Evolutionary conservation across 1,140 invertebrate genomes (phyloP).

Genomic region (Aphidius ervi): DNA sequence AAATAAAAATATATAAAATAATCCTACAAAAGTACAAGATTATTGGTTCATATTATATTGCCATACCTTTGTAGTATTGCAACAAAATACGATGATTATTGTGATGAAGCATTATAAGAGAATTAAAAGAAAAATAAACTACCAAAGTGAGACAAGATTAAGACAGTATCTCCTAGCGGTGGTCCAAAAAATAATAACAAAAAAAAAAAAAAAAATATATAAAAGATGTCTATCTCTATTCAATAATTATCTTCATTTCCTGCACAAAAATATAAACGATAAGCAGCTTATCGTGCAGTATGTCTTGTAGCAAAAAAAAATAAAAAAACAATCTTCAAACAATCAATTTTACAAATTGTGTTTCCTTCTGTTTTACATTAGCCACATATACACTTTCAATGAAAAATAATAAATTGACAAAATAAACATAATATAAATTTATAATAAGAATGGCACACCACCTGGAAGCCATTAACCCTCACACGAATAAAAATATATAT

Average conservation of each 20-base stretch:
- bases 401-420: neutral
- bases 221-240: constrained; percentile 3
- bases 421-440: neutral
- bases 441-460: too few species aligned
- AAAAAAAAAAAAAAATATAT: neutral
- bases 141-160: too few species aligned
- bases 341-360: neutral
- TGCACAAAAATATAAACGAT: neutral
- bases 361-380: neutral
- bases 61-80: neutral
- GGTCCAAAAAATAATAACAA: neutral
- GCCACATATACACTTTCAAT: neutral
- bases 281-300: constrained; percentile 7
- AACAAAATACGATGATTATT: neutral
- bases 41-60: neutral
- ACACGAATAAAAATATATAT: too few species aligned
- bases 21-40: neutral
- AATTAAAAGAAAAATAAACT: neutral
- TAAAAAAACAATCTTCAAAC: neutral
- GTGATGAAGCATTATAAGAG: neutral
- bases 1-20: constrained; percentile 1
- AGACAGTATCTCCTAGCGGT: too few species aligned
- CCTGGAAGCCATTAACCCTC: too few species aligned
- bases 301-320: too few species aligned
- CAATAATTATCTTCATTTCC: constrained; percentile 10